These are phyloP conservation scores for Theonella swinhoei DNA, from an alignment of 37 sponge, comb jelly and placozoan species.

Conservation along the genomic window DNA sequence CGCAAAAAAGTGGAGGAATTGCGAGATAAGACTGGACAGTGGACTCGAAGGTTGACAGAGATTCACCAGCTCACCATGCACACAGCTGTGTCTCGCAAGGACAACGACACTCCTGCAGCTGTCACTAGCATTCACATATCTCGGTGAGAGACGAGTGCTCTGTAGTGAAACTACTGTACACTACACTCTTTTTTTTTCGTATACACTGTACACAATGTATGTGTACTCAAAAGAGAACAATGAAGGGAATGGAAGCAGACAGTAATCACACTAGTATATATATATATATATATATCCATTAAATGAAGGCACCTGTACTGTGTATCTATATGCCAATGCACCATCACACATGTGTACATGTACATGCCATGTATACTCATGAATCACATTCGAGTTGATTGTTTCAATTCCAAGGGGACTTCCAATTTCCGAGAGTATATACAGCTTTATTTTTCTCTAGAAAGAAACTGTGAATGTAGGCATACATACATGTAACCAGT, in stretches of 20 bases:
- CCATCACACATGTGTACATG: too few species aligned
- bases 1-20: constrained; percentile 18
- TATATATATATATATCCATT: too few species aligned
- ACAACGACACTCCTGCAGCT: constrained; percentile 79
- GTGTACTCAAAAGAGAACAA: too few species aligned
- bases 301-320: too few species aligned
- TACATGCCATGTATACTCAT: too few species aligned
- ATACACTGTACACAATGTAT: neutral
- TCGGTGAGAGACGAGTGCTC: constrained; percentile 44
- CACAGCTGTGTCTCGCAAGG: constrained; percentile 77
- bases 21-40: constrained; percentile 45
- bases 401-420: constrained; percentile 15
- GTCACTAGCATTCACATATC: constrained; percentile 72
- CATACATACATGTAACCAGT: too few species aligned
- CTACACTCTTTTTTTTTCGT: neutral
- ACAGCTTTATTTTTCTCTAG: too few species aligned
- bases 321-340: neutral
- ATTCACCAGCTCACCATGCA: constrained; percentile 80
- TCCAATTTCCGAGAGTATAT: too few species aligned
- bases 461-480: too few species aligned
- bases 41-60: constrained; percentile 53
- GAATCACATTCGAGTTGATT: neutral
- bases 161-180: neutral
- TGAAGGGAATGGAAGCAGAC: too few species aligned
- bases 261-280: too few species aligned